These are phyloP conservation scores for Timema podura DNA, from an alignment of 2,888 invertebrate genomes.

Conservation along the genomic window DNA sequence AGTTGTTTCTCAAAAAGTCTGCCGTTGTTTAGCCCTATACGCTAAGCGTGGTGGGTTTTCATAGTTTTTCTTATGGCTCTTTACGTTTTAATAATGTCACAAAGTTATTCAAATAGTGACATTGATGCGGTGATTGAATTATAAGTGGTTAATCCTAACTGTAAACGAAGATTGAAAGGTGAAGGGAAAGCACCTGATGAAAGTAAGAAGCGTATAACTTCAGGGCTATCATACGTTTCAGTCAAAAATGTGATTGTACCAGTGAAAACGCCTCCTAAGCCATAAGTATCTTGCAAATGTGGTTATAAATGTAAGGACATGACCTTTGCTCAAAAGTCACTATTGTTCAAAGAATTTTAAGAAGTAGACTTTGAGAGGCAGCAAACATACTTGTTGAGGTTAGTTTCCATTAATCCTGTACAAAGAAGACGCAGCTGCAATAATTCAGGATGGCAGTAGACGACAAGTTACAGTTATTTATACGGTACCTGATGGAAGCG, in stretches of 20 bases:
- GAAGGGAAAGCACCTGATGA: background rate
- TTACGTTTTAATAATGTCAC: no score
- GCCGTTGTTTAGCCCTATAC: no score
- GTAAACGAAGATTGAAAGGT: no score
- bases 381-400: background rate
- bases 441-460: slow-evolving; percentile 28
- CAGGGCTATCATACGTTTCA: background rate
- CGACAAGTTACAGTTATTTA: slow-evolving; percentile 31
- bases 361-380: background rate
- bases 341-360: background rate
- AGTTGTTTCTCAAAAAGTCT: no score
- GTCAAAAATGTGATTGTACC: background rate
- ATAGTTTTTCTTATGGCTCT: no score
- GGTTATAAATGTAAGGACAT: background rate
- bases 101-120: no score
- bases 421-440: background rate
- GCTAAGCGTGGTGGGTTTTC: no score
- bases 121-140: no score
- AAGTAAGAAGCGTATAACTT: background rate
- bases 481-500: slow-evolving; percentile 32
- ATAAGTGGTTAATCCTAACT: no score
- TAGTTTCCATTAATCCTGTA: background rate
- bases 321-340: background rate
- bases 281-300: background rate
- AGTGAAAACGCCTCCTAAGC: background rate